Conservation (phyloP, 2,113 vertebrate genomes). For the Clarias gariepinus region DNA sequence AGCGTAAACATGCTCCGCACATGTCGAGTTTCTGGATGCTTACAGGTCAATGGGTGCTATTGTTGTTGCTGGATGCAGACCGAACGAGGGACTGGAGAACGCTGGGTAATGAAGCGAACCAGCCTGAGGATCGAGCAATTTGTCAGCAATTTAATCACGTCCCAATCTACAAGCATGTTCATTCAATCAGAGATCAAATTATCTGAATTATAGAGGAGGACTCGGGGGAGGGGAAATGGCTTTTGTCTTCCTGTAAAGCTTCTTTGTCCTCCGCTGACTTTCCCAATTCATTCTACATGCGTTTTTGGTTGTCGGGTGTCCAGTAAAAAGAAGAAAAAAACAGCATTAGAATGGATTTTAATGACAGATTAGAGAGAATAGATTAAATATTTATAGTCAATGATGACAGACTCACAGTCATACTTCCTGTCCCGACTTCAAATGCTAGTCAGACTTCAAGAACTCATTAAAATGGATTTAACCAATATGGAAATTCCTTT, state of each 20-base stretch:
- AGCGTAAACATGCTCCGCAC: constrained; percentile 10
- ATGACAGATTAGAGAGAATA: constrained; percentile 2
- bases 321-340: neutral
- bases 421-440: constrained; percentile 32
- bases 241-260: constrained; percentile 31
- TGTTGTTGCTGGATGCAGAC: constrained; percentile 18
- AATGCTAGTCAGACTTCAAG: constrained; percentile 17
- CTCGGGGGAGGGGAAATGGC: constrained; percentile 39
- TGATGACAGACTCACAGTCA: constrained; percentile 6
- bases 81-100: neutral
- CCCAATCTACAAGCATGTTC: constrained; percentile 42
- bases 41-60: constrained; percentile 13
- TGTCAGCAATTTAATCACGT: constrained; percentile 46
- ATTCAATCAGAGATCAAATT: constrained; percentile 48
- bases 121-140: constrained; percentile 38
- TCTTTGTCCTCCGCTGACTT: constrained; percentile 31
- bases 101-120: constrained; percentile 32
- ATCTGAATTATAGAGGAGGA: constrained; percentile 47
- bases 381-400: constrained; percentile 28
- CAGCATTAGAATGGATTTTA: neutral
- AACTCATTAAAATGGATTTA: constrained; percentile 46
- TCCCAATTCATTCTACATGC: neutral
- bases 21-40: neutral
- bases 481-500: constrained; percentile 8
- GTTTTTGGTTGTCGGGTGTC: neutral